Base-by-base conservation (phyloP, 1,140 invertebrate species). In the Sitodiplosis mosellana region DNA sequence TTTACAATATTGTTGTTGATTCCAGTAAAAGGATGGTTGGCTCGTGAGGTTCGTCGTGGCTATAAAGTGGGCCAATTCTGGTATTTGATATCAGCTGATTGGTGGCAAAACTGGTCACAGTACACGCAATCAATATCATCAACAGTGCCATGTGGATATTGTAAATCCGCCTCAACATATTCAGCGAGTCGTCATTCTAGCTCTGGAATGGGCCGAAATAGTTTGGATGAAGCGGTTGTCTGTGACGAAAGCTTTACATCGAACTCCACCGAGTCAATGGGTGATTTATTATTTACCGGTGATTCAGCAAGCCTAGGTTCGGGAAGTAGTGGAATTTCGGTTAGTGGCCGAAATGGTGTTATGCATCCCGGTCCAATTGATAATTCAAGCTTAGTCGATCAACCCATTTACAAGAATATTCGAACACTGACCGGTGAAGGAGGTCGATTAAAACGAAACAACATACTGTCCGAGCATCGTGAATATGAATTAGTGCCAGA, bases 401-500 rank as follows among this genome's bases (percentile, higher is more conserved):
- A 70, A 38, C 70, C 75, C 56, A 58, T 69, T 4, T 70, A 69
- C 42, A 80, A 83, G 63, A 80, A 80, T 56, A 58, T 60, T 8
- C 56, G 54, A 14, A 74, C 82, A 8, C 67, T 90, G 38, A 90
- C 87, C n/a, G 83, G 81, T 50, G 87, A 90, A 71, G 87, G 87
- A 40, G 86, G 86, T 1, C 74, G 79, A 55, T 67, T 91, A 45
- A 78, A 80, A 49, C 69, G 74, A 47, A 81, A 83, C 61, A 69
- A 73, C 15, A 70, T 76, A 2, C 64, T 90, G 41, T 72, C 75
- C 10, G 74, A 81, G 60, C 76, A 76, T 47, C 70, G 78, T 54
- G 85, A 90, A 68, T 90, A 85, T 69, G 81, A 87, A 64, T 65
- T 89, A 36, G 72, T 91, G 27, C 84, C 86, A 17, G 84, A 87